These are phyloP conservation scores for Alviniconcha marisindica DNA, from an alignment of 1,140 invertebrate species.

Conservation along the genomic window DNA sequence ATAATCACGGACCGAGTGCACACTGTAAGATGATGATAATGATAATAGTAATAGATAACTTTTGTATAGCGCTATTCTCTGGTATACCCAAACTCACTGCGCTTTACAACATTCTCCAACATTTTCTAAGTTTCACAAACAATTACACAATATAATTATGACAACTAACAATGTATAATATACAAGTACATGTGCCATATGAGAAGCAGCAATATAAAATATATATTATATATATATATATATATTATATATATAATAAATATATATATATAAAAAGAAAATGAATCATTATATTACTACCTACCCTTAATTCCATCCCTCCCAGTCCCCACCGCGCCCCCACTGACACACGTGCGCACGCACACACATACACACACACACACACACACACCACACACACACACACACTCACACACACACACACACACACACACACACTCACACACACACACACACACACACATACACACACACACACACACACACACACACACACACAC, in stretches of 20 bases:
- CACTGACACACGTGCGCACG: background rate
- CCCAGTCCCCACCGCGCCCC: too few relatives aligned
- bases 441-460: constrained; percentile 12
- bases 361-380: background rate
- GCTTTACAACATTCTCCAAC: too few relatives aligned
- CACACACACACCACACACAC: background rate
- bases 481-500: constrained; percentile 12
- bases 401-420: background rate
- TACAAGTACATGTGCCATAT: background rate
- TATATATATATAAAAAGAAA: background rate
- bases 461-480: constrained; percentile 4
- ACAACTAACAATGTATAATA: too few relatives aligned
- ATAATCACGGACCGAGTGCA: too few relatives aligned
- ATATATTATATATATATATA: background rate
- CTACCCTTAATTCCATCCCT: background rate
- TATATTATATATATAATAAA: background rate
- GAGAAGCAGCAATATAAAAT: background rate
- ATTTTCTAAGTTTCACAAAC: too few relatives aligned
- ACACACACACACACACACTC: background rate
- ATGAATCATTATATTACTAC: too few relatives aligned
- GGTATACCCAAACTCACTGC: too few relatives aligned
- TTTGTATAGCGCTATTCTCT: too few relatives aligned
- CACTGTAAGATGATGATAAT: too few relatives aligned
- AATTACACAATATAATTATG: too few relatives aligned
- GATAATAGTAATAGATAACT: too few relatives aligned